Evolutionary conservation across 2,113 vertebrate genomes (phyloP), one percentile per base, ranked within the genome.

Genomic region (Pterocles gutturalis): DNA sequence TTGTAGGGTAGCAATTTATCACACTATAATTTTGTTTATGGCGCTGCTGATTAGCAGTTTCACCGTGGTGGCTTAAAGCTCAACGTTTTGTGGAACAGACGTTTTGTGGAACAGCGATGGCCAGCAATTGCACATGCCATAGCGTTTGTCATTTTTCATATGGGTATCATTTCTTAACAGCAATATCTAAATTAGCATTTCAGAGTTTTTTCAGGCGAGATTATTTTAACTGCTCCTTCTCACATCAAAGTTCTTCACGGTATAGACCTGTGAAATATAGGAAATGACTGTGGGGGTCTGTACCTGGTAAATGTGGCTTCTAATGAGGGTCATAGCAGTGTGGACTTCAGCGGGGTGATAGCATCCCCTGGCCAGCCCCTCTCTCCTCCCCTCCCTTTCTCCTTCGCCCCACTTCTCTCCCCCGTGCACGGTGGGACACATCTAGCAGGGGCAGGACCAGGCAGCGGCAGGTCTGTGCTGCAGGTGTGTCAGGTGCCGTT

Each of bases 401-500:
- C 11, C 19, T 18, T 7, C 8, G 3, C 20, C 22, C 22, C 41
- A 8, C 33, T 21, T 4, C 33, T 15, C 33, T 7, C 1, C 18
- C 36, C 51, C 26, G 51, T 15, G 26, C 36, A 1, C 7, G 54
- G 21, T 5, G 33, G 18, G 58, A 6, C 1, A 0, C 10, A 15
- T 7, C 36, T 17, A 1, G 21, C 4, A 31, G 53, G 57, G 11
- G 41, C 41, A 17, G 41, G 18, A 61, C 49, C 7, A 1, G 26
- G 65, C 55, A 19, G 48, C 4, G 11, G 54, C 22, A n/a, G 28
- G 6, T 26, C 69, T 34, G 57, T 43, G 86, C 75, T 8, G 5
- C 28, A 7, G 1, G 5, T 0, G 24, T 2, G 0, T 0, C 13
- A 34, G 70, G 3, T 6, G 28, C 2, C 1, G 4, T 8, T 58